Evolutionary conservation across 2,113 vertebrate species (phyloP).

Genomic region (Sylvilagus bachmani): DNA sequence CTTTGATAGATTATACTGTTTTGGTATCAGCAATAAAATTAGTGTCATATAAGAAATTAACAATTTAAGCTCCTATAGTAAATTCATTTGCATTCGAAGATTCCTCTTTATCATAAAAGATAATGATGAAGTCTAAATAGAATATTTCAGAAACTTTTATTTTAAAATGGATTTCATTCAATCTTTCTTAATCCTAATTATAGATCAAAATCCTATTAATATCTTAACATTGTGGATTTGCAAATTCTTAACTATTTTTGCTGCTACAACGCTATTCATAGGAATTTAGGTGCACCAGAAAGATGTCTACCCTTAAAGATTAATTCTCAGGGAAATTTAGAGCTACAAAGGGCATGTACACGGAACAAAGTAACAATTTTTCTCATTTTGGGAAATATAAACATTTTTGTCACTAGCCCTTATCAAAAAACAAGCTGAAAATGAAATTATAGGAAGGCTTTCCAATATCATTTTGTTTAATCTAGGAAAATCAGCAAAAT

Average conservation of each 20-base stretch:
- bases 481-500: background rate
- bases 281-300: no score
- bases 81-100: slow-evolving; percentile 2
- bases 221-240: background rate
- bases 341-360: background rate
- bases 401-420: background rate
- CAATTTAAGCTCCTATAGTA: background rate
- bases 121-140: slow-evolving; percentile 18
- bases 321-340: background rate
- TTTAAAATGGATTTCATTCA: slow-evolving; percentile 33
- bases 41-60: background rate
- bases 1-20: slow-evolving; percentile 6
- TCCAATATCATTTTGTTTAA: background rate
- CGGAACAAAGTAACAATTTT: background rate
- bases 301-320: no score
- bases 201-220: slow-evolving; percentile 19
- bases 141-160: slow-evolving; percentile 32
- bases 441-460: background rate
- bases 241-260: no score
- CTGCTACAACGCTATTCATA: no score
- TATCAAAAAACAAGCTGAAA: slow-evolving; percentile 24
- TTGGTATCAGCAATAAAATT: slow-evolving; percentile 15
- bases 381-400: background rate
- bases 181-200: background rate
- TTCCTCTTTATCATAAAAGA: slow-evolving; percentile 21